A percentile compares a stretch with the other conserved stretches of the same genome.
Evolutionary conservation across 2,797 vertebrate species (phyloP).

Genomic region (Trichosurus vulpecula): DNA sequence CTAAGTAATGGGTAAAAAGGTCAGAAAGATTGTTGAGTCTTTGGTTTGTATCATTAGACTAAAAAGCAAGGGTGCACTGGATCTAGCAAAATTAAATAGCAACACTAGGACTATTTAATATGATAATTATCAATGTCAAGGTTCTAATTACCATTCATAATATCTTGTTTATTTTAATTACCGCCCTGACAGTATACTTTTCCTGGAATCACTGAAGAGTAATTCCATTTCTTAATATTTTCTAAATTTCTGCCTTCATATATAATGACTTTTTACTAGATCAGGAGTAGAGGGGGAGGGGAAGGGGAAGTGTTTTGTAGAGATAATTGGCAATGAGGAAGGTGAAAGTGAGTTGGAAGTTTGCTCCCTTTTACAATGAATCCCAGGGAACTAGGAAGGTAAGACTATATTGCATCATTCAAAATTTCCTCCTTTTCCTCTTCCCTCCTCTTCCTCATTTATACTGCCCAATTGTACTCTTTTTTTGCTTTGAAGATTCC

Average conservation of each 20-base stretch:
- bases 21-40: not conserved
- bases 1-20: not conserved
- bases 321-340: not conserved
- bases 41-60: slow-evolving; percentile 30
- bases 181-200: not conserved
- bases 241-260: not conserved
- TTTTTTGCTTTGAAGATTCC: not conserved
- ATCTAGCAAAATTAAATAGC: slow-evolving; percentile 46
- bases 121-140: slow-evolving; percentile 3
- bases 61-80: not conserved
- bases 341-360: not conserved
- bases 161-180: slow-evolving; percentile 29
- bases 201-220: slow-evolving; percentile 14
- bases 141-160: slow-evolving; percentile 17
- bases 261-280: not conserved
- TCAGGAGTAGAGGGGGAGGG: not conserved
- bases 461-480: rapidly evolving
- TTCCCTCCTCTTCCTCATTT: not conserved
- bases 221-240: slow-evolving; percentile 17
- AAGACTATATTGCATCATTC: not conserved
- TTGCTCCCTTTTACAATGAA: not conserved
- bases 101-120: not conserved
- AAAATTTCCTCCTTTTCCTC: not conserved
- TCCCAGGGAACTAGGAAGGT: not conserved
- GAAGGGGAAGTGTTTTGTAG: not conserved